Conservation (phyloP, 2,113 vertebrate genomes). For the Mustela lutreola region DNA sequence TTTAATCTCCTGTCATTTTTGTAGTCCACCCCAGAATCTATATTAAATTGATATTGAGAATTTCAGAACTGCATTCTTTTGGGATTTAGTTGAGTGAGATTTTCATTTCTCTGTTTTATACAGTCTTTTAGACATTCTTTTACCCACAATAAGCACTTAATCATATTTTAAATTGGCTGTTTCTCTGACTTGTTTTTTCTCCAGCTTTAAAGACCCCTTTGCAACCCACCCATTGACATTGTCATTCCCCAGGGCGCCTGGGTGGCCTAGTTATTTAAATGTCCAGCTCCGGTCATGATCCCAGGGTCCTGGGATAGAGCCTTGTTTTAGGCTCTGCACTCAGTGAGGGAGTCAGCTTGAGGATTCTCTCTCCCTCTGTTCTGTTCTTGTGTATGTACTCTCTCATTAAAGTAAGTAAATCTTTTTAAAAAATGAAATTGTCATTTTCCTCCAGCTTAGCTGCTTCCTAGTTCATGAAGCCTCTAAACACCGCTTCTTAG, state of each 20-base stretch:
- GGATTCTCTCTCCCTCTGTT: neutral
- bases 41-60: neutral
- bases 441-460: neutral
- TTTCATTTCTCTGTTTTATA: constrained; percentile 17
- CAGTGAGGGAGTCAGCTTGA: neutral
- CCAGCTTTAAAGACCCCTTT: neutral
- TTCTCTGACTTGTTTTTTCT: neutral
- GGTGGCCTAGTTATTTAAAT: neutral
- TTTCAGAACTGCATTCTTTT: constrained; percentile 22
- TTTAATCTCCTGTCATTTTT: neutral
- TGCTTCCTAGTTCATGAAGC: neutral
- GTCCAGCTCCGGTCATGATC: neutral
- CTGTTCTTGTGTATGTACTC: neutral
- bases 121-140: neutral
- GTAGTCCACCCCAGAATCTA: neutral
- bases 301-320: neutral
- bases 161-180: neutral
- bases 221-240: neutral
- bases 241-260: neutral
- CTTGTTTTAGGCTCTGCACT: neutral
- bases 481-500: neutral
- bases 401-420: neutral
- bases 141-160: neutral
- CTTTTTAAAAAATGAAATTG: neutral
- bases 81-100: neutral